Base-by-base conservation (phyloP, 2,888 invertebrate genomes). In the Punctoribates punctum region DNA sequence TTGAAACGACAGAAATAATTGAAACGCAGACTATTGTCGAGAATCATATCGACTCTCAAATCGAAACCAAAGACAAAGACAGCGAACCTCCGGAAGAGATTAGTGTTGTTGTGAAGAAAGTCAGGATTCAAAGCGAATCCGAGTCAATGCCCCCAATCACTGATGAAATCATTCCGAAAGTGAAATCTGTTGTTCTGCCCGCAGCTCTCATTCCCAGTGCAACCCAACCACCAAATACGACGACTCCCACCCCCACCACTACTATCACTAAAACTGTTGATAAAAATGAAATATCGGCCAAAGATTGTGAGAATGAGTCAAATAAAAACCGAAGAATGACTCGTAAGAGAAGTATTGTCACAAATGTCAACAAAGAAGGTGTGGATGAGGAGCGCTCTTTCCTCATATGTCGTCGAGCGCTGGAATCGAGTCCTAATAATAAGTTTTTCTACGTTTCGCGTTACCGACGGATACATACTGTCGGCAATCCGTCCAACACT, bases 311-410 rank as follows among this genome's bases (percentile, higher is more conserved):
- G 23, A 70, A 38, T 13, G 70, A 70, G 9, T 70, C 42, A 23
- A 38, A 15, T 23, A 65, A 70, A 70, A 15, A 1, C 11, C 38
- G 38, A 42, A 38, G 70, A 42, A 11, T 23, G 42, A 70, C n/a
- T 42, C 70, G 70, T 6, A 70, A 70, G n/a, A 38, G 70, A 46
- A 70, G 34, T 42, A 34, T n/a, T 13, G 13, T 17, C 1, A 9
- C 8, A 23, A 70, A 42, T 42, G 23, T 70, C n/a, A 70, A 70
- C 42, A 20, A 70, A 70, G 70, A 80, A 72, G 81, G 81, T 70
- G 93, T 96, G 48, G 96, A 96, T 85, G 85, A 96, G 75, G 95
- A 96, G 83, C 88, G 96, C 76, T 96, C 96, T 83, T 94, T 95
- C 84, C 95, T 96, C 85, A 96, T 96, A 81, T 86, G 85, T 80